Conservation (phyloP, 1,140 invertebrate species). For the Monomorium pharaonis region DNA sequence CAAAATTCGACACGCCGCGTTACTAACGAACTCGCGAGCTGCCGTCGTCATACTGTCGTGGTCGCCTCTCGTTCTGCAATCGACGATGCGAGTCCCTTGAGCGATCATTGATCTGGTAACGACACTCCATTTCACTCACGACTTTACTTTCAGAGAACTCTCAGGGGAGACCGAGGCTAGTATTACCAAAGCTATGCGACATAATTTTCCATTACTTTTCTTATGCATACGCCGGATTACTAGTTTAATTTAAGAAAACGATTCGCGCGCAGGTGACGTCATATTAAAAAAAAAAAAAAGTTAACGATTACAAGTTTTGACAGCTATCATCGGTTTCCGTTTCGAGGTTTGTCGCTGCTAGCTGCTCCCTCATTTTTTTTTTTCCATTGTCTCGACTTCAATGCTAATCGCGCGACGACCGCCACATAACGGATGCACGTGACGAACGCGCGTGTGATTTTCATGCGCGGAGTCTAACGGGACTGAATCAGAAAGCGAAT, state of each 20-base stretch:
- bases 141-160: constrained; percentile 21
- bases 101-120: constrained; percentile 14
- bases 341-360: neutral
- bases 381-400: constrained; percentile 29
- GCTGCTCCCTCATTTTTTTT: constrained; percentile 5
- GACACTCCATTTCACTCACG: constrained; percentile 32
- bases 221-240: neutral
- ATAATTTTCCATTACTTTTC: neutral
- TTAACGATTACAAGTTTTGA: neutral
- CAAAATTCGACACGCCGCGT: constrained; percentile 41
- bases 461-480: constrained; percentile 29
- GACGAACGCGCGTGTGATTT: constrained; percentile 18
- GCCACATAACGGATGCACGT: constrained; percentile 38
- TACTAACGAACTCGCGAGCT: constrained; percentile 24
- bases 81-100: constrained; percentile 6
- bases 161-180: neutral
- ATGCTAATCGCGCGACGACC: constrained; percentile 11
- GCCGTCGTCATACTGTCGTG: constrained; percentile 7
- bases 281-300: neutral
- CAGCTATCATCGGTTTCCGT: neutral
- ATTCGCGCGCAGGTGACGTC: neutral
- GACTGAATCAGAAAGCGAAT: constrained; percentile 27
- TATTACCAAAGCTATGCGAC: neutral
- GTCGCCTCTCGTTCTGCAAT: constrained; percentile 2
- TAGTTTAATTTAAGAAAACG: neutral